A percentile compares a stretch with the other conserved stretches of the same genome.
Evolutionary conservation across 2,797 vertebrate species (phyloP).

Genomic region (Strix occidentalis): DNA sequence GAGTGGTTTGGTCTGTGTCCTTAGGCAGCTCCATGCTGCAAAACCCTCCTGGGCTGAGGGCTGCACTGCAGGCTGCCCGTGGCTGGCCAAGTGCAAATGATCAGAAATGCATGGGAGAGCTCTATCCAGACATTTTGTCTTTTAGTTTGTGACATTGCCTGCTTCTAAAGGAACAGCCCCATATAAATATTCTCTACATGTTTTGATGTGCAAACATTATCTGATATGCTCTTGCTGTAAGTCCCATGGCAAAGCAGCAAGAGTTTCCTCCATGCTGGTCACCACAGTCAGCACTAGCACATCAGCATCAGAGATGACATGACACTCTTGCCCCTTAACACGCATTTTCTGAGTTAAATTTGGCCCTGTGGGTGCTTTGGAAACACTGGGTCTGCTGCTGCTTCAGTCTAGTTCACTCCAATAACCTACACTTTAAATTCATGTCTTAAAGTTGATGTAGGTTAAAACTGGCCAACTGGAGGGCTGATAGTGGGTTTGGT

Average conservation of each 20-base stretch:
- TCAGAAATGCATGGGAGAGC: neutral
- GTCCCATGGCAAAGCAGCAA: neutral
- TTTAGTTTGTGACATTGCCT: neutral
- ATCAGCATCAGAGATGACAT: neutral
- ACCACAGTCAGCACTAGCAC: neutral
- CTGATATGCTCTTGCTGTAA: neutral
- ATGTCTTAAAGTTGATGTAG: neutral
- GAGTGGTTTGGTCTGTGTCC: neutral
- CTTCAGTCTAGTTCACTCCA: neutral
- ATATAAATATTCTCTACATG: neutral
- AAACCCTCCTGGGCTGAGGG: neutral
- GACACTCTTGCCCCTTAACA: neutral
- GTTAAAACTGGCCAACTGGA: neutral
- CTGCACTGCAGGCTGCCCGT: neutral
- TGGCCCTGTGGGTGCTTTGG: neutral
- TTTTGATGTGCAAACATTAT: neutral
- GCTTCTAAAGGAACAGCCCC: neutral
- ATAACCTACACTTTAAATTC: neutral
- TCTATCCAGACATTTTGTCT: neutral
- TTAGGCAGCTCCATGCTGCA: neutral
- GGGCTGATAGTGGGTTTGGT: neutral
- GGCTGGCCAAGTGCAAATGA: accelerated
- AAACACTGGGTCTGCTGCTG: neutral
- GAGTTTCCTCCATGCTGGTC: neutral
- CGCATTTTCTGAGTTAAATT: neutral